phyloP scores from a whole-genome alignment of 2,113 vertebrate genomes.

The Otus sunia region DNA sequence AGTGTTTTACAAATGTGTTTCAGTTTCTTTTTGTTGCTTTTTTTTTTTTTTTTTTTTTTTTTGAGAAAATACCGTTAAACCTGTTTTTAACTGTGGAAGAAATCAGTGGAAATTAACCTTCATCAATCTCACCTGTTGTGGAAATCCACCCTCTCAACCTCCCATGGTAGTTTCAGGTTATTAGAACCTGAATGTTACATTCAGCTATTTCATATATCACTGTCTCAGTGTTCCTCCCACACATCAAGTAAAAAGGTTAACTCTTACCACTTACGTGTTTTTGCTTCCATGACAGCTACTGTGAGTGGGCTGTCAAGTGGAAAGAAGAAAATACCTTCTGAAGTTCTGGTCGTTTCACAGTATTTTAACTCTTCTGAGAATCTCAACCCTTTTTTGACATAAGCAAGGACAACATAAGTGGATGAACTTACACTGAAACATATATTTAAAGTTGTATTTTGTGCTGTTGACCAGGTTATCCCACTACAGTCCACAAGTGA shows the following conservation, averaged over 20 bases:
- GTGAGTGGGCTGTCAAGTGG: background rate
- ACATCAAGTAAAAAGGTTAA: background rate
- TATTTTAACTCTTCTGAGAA: background rate
- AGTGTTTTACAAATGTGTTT: background rate
- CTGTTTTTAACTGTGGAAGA: background rate
- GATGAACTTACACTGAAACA: background rate
- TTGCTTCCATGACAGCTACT: background rate
- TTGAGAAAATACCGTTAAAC: background rate
- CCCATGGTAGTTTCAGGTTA: background rate
- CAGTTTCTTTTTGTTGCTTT: background rate
- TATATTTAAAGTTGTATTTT: background rate
- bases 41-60: background rate
- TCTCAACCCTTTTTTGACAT: background rate
- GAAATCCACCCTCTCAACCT: background rate
- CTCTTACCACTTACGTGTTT: background rate
- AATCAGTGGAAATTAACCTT: background rate
- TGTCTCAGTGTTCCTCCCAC: background rate
- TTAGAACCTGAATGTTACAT: background rate
- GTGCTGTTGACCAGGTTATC: background rate
- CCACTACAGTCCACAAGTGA: accelerated
- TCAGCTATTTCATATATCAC: background rate
- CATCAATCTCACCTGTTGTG: accelerated
- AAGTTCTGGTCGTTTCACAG: background rate
- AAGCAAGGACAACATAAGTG: background rate
- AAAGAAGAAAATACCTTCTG: background rate